A percentile compares a stretch with the other conserved stretches of the same genome.
phyloP scores from a whole-genome alignment of 2,888 invertebrate genomes.

The Leptinotarsa haldemani region DNA sequence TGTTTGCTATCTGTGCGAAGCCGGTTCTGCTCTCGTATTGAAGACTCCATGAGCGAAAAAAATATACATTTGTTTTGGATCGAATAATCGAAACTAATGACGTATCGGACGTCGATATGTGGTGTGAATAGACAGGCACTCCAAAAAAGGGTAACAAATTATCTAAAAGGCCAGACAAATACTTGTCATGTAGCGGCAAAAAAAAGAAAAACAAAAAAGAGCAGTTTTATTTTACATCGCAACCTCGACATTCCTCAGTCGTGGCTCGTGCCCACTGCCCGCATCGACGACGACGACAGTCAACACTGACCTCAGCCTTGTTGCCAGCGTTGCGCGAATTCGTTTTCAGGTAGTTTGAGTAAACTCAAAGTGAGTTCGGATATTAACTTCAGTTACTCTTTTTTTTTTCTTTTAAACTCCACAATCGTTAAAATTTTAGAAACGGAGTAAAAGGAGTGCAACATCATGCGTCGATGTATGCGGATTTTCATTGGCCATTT shows the following conservation, averaged over 20 bases:
- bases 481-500: too few species aligned
- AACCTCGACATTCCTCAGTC: constrained; percentile 57
- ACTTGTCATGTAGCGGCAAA: constrained; percentile 37
- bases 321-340: constrained; percentile 7
- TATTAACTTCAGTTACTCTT: too few species aligned
- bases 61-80: not conserved
- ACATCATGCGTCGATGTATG: too few species aligned
- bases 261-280: constrained; percentile 52
- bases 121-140: constrained; percentile 25
- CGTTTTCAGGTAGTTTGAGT: not conserved
- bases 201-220: constrained; percentile 42
- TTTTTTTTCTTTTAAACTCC: too few species aligned
- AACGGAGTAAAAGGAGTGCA: too few species aligned
- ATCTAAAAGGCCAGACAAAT: constrained; percentile 42
- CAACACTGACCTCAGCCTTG: constrained; percentile 20
- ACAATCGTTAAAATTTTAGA: too few species aligned
- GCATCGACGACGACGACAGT: constrained; percentile 16
- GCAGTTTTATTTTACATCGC: constrained; percentile 33
- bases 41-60: not conserved
- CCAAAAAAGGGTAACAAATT: constrained; percentile 41
- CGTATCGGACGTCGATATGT: not conserved
- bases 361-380: not conserved
- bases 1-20: too few species aligned
- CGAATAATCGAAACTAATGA: not conserved
- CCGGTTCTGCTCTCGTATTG: too few species aligned